Evolutionary conservation across 2,113 vertebrate genomes (phyloP).

Genomic region (Murina feae): DNA sequence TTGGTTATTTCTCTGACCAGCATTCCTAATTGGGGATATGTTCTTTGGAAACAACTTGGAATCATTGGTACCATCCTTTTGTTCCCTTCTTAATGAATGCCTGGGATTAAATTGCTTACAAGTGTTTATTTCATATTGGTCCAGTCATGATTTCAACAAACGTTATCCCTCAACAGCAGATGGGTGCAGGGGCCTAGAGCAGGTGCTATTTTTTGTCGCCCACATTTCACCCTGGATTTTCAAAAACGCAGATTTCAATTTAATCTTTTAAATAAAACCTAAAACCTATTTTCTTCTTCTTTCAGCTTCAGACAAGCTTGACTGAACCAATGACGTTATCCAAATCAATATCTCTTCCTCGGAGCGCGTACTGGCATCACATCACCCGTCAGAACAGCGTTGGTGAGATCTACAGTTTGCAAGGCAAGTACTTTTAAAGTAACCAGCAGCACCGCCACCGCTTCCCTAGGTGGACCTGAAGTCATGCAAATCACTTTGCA

Average conservation of each 20-base stretch:
- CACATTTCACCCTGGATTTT: background rate
- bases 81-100: background rate
- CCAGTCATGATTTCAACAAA: background rate
- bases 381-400: conserved; percentile 97
- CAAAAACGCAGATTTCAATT: background rate
- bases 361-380: conserved; percentile 98
- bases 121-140: background rate
- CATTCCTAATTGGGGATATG: background rate
- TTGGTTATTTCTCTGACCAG: background rate
- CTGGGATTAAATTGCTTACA: background rate
- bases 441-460: background rate
- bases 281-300: conserved; percentile 70
- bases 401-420: conserved; percentile 97
- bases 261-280: background rate
- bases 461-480: conserved; percentile 39
- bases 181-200: background rate
- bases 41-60: background rate
- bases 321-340: conserved; percentile 90
- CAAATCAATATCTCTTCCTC: conserved; percentile 96
- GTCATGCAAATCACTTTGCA: conserved; percentile 42
- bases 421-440: conserved; percentile 85
- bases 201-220: background rate
- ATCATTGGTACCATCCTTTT: background rate
- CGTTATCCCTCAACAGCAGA: background rate
- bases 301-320: conserved; percentile 91